A percentile compares a stretch with the other conserved stretches of the same genome.
Conservation (phyloP, 2,113 vertebrate genomes). For the Plestiodon gilberti region DNA sequence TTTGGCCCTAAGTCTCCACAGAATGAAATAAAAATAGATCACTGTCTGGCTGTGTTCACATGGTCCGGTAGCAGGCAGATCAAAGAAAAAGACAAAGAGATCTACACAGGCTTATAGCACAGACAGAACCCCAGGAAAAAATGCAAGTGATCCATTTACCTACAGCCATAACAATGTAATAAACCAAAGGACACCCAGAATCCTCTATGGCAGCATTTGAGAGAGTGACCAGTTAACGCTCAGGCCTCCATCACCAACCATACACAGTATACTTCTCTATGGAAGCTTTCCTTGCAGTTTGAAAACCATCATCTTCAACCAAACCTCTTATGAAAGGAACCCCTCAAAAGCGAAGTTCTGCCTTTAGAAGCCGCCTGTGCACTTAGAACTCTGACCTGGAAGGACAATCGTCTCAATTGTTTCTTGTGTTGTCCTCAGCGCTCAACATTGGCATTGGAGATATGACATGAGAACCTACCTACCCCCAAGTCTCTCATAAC, state of each 20-base stretch:
- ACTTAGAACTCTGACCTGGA: background rate
- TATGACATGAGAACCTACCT: background rate
- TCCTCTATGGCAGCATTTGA: background rate
- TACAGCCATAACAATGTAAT: background rate
- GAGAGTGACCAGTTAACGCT: background rate
- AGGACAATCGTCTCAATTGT: background rate
- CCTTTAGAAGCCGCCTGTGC: background rate
- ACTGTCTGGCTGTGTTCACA: too few species aligned
- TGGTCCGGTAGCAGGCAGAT: too few species aligned
- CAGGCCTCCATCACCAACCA: background rate
- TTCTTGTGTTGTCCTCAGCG: background rate
- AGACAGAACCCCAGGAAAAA: too few species aligned
- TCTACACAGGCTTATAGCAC: too few species aligned
- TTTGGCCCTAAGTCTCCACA: too few species aligned
- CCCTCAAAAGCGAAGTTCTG: background rate
- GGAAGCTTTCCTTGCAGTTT: background rate
- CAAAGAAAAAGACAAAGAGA: too few species aligned
- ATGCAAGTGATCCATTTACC: background rate
- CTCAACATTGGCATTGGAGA: background rate
- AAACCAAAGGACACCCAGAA: background rate
- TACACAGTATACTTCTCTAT: background rate
- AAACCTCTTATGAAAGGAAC: background rate
- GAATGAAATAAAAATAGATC: too few species aligned
- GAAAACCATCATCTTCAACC: background rate
- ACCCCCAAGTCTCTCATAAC: too few species aligned